Conservation (phyloP, 2,797 vertebrate genomes). For the Acrocephalus scirpaceus region DNA sequence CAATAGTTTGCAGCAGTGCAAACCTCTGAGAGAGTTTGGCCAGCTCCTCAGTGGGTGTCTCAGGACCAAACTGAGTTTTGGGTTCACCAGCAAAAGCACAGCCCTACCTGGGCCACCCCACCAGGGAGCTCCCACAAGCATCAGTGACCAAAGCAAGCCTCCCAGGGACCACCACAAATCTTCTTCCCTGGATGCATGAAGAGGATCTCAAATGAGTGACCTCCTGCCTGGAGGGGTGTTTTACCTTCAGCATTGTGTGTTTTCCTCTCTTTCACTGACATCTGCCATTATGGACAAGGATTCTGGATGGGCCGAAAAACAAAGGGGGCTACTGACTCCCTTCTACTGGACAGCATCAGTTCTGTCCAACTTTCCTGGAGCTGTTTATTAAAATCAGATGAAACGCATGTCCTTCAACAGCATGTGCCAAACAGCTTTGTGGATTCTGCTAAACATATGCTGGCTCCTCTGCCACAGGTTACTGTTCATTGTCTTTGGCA, state of each 20-base stretch:
- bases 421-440: not conserved
- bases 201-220: not conserved
- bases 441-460: not conserved
- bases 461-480: not conserved
- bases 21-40: not conserved
- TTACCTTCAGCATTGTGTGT: not conserved
- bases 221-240: not conserved
- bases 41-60: not conserved
- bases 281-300: not conserved
- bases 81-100: not conserved
- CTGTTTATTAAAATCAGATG: not conserved
- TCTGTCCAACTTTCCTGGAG: not conserved
- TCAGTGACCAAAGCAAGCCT: not conserved
- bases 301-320: not conserved
- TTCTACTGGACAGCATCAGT: not conserved
- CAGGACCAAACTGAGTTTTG: not conserved
- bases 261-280: not conserved
- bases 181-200: not conserved
- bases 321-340: fast-evolving
- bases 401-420: not conserved
- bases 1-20: not conserved
- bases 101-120: not conserved
- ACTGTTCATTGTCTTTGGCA: not conserved
- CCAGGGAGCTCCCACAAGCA: fast-evolving
- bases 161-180: not conserved